Evolutionary conservation across 2,797 vertebrate species (phyloP), one percentile per base, ranked within the genome.

Genomic region (Rhinella marina): DNA sequence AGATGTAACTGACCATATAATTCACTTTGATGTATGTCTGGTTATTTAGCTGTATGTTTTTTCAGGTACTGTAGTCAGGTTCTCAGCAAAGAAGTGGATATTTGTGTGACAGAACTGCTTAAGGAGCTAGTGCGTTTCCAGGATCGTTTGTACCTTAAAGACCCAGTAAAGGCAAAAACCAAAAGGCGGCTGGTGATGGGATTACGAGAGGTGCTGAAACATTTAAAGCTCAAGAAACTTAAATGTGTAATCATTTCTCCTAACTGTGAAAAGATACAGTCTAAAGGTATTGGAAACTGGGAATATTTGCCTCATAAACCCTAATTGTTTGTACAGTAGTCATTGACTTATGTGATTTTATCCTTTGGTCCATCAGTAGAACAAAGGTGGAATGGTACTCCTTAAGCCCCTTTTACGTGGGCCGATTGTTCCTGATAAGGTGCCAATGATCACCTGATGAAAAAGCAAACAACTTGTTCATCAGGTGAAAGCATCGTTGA

Each of bases 181-280:
- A 99, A 98, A 92, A 96, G 98, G 17, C 95, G 98, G 32, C 93
- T 99, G 0, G 98, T 99, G 66, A 96, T 99, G 97, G 98, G 98
- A 25, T 95, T 99, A 80, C 91, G 98, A 86, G 98, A 99, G 92
- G 98, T 99, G 64, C 93, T 98, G 84, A 99, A 99, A 92, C 97
- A 99, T 86, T 95, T 99, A 90, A 97, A 96, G 91, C 97, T 99
- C 90, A 94, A 93, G 89, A 99, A 97, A 93, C 91, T 99, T 90
- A 99, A 99, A 88, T 99, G 98, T 88, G 94, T 99, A 86, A 94
- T 99, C 92, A 99, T 99, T 92, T 99, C 98, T 68, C 98, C 98
- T 72, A 99, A 99, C 95, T 99, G 98, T 90, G 98, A 99, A 91
- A 97, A 97, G 91, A 97, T 97, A 85, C 96, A 99, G 90, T 96